Percentiles rank a stretch among this genome's conserved stretches.
Conservation (phyloP, 2,888 invertebrate species). For the Galeopsomyia nigrocyanea region DNA sequence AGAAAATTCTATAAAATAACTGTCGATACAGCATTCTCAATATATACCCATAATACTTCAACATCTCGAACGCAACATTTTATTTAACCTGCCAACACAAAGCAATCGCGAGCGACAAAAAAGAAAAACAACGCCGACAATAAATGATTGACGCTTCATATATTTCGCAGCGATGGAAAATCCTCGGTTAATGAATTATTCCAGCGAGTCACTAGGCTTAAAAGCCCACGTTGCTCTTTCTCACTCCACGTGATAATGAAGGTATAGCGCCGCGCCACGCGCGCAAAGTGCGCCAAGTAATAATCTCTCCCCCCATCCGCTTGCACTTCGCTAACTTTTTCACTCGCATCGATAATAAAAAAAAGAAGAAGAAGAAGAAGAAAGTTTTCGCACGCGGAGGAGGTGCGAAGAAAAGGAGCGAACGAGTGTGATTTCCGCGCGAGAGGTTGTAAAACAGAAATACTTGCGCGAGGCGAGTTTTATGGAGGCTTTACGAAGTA, state of each 20-base stretch:
- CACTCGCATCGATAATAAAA: constrained; percentile 30
- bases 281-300: constrained; percentile 38
- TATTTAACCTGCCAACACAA: no score
- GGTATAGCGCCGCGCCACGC: neutral
- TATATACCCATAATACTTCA: no score
- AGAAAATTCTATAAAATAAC: no score
- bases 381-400: constrained; percentile 1
- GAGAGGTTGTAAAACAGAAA: neutral
- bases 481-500: no score
- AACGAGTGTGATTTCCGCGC: neutral
- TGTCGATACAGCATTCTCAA: no score
- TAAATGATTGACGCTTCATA: constrained; percentile 15
- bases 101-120: no score
- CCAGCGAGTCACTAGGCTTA: constrained; percentile 28
- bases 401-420: neutral
- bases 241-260: constrained; percentile 25
- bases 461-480: neutral
- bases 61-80: no score
- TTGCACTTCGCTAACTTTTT: constrained; percentile 25
- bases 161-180: constrained; percentile 21
- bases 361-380: neutral
- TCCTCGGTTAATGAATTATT: constrained; percentile 34
- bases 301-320: constrained; percentile 16
- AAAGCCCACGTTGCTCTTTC: constrained; percentile 5
- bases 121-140: neutral